phyloP scores from a whole-genome alignment of 2,888 invertebrate genomes.

The Drosophila affinis region DNA sequence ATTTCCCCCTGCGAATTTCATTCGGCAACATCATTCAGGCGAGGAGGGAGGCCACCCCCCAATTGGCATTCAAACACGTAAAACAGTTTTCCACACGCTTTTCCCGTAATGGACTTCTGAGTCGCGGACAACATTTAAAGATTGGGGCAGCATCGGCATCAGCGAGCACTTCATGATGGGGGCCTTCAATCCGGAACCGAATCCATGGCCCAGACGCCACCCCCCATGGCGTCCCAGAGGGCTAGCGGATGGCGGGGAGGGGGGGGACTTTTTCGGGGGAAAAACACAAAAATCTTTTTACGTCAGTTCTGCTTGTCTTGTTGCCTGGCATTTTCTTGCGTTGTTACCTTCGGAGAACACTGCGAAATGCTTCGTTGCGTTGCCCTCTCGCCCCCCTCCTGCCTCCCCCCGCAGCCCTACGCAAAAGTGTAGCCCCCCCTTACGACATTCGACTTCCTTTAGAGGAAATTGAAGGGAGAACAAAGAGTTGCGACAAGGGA shows the following conservation, averaged over 20 bases:
- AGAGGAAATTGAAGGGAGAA: neutral
- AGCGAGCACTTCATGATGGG: conserved; percentile 72
- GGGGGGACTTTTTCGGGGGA: conserved; percentile 23
- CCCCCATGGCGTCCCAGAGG: conserved; percentile 16
- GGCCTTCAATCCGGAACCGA: conserved; percentile 44
- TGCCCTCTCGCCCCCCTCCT: conserved; percentile 8
- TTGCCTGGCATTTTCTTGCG: conserved; percentile 82
- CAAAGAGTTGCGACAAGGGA: neutral
- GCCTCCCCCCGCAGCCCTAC: neutral
- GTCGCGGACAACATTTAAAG: conserved; percentile 60
- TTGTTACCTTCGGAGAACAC: conserved; percentile 72
- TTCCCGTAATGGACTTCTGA: conserved; percentile 46
- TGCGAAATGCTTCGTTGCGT: conserved; percentile 71
- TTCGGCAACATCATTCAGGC: neutral
- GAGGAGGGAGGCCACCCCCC: neutral
- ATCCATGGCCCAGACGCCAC: conserved; percentile 33
- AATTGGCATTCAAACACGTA: conserved; percentile 26
- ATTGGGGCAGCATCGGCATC: conserved; percentile 48
- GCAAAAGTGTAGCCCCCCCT: neutral
- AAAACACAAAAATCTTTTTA: conserved; percentile 73
- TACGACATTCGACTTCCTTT: neutral
- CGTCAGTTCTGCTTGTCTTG: conserved; percentile 81
- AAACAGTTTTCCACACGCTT: conserved; percentile 9
- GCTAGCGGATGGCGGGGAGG: neutral
- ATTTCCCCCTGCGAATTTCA: conserved; percentile 2